These are phyloP conservation scores for Micrastur ruficollis DNA, from an alignment of 2,797 vertebrate genomes.

Conservation along the genomic window DNA sequence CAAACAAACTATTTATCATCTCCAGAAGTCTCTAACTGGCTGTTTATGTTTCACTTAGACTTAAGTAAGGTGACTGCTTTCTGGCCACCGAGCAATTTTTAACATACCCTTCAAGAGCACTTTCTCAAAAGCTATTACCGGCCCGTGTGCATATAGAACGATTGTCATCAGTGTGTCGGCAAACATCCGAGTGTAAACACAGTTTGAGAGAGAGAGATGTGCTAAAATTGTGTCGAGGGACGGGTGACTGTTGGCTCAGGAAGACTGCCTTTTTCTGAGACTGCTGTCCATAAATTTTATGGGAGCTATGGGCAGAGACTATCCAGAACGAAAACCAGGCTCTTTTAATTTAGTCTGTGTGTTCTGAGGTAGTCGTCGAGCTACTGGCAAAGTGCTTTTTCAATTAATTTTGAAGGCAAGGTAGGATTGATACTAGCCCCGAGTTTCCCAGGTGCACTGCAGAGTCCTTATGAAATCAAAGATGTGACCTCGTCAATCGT, in stretches of 20 bases:
- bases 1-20: slow-evolving; percentile 23
- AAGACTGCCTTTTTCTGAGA: background rate
- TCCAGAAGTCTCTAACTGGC: background rate
- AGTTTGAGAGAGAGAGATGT: background rate
- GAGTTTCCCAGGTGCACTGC: slow-evolving; percentile 6
- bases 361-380: background rate
- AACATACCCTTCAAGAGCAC: background rate
- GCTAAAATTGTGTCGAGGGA: background rate
- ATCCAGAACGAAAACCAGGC: background rate
- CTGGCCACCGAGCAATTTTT: slow-evolving; percentile 11
- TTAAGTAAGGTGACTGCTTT: slow-evolving; percentile 16
- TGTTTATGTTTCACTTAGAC: slow-evolving; percentile 30
- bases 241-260: background rate
- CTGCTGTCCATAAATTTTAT: background rate
- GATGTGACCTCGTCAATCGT: background rate
- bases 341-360: slow-evolving; percentile 18
- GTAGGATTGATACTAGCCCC: slow-evolving; percentile 1
- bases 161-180: background rate
- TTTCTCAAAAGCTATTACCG: background rate
- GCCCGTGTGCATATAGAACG: background rate
- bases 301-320: background rate
- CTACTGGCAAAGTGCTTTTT: background rate
- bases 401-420: slow-evolving; percentile 45
- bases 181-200: background rate
- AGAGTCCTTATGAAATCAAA: slow-evolving; percentile 40